Base-by-base conservation (phyloP, 2,113 vertebrate species). In the Psittacula cyanocephala region DNA sequence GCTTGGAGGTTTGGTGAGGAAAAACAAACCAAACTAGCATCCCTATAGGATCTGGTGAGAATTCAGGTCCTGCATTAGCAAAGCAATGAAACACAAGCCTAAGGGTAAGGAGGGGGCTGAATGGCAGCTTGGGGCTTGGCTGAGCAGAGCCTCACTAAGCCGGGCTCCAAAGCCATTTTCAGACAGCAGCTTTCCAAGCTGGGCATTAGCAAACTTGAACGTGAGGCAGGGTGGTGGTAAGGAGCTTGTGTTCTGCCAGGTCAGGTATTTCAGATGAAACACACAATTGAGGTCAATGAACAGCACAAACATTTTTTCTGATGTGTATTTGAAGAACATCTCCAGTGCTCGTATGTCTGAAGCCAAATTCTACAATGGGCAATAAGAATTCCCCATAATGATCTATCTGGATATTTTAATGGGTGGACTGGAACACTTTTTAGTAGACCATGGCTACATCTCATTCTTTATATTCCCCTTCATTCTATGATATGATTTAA, bases 201-300 rank as follows among this genome's bases (percentile, higher is more conserved):
- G 46, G 33, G 20, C 27, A 3, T 35, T 4, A 9, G 29, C 13
- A 43, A 85, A 9, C 2, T 7, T 2, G 2, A 9, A 11, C 4
- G 1, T 2, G 7, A 13, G 4, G 16, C 12, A 3, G 33, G 25
- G 6, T 6, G 57, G 14, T 22, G 46, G 4, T 16, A 8, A 74
- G 44, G 52, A 44, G 29, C 4, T 41, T 10, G 17, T 5, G 52
- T 6, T 65, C 46, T 50, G 47, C 70, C 44, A 37, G 11, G 7
- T 23, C 6, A 16, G n/a, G 2, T 81, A 15, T 63, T 63, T 27
- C 49, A n/a, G 39, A 25, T 28, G 23, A 68, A 55, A 52, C 35
- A 8, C 4, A 17, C 35, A 22, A 9, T 1, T 1, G 2, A 64
- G 24, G 82, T 16, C 80, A 60, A 15, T 1, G 41, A 86, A 50